Percentiles rank a stretch among this genome's conserved stretches.
Evolutionary conservation across 2,888 invertebrate species (phyloP).

Genomic region (Spialia ferax): DNA sequence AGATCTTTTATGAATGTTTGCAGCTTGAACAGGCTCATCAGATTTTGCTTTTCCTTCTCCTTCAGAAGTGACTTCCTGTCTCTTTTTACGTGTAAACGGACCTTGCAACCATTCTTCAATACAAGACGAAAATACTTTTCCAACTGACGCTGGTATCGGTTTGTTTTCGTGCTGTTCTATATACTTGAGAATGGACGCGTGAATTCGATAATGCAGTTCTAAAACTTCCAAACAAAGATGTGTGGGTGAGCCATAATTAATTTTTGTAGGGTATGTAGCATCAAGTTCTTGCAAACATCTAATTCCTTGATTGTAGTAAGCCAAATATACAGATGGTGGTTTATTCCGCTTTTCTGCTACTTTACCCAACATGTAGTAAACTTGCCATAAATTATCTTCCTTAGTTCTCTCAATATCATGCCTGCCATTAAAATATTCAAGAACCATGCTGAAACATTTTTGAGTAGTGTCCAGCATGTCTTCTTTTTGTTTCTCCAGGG

Average conservation of each 20-base stretch:
- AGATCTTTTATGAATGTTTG: constrained; percentile 80
- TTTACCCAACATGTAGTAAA: constrained; percentile 98
- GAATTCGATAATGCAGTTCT: constrained; percentile 94
- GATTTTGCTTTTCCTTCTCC: constrained; percentile 59
- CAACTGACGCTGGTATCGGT: constrained; percentile 86
- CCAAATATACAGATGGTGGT: constrained; percentile 90
- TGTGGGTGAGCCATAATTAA: constrained; percentile 94
- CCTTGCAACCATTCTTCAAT: constrained; percentile 81
- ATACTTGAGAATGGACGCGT: constrained; percentile 95
- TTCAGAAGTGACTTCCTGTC: constrained; percentile 62
- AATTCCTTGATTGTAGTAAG: constrained; percentile 93
- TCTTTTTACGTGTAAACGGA: constrained; percentile 71
- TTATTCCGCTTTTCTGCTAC: constrained; percentile 95
- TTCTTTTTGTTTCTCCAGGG: constrained; percentile 92
- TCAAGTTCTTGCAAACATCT: constrained; percentile 92
- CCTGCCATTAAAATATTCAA: constrained; percentile 86
- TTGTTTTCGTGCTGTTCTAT: constrained; percentile 92
- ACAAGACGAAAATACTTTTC: constrained; percentile 87
- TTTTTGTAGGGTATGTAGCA: constrained; percentile 94
- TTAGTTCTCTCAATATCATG: constrained; percentile 85
- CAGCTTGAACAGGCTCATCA: constrained; percentile 68
- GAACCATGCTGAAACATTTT: constrained; percentile 91
- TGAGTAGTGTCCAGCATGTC: constrained; percentile 92
- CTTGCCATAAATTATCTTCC: constrained; percentile 95
- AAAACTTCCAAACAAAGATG: constrained; percentile 95